Conservation (phyloP, 2,888 invertebrate species). For the Pristionchus mayeri region DNA sequence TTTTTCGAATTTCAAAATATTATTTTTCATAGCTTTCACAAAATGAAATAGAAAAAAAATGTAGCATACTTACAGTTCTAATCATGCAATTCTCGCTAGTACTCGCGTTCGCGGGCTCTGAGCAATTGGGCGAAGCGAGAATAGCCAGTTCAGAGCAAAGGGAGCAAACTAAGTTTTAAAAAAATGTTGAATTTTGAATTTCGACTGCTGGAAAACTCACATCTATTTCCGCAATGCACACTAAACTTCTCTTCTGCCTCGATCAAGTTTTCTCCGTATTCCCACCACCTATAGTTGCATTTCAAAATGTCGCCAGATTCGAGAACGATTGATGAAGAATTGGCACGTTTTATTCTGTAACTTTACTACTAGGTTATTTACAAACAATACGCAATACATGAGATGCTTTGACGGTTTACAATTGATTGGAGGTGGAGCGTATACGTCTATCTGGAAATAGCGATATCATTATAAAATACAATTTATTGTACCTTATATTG, state of each 20-base stretch:
- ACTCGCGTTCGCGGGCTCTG: background rate
- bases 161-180: background rate
- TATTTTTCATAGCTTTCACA: background rate
- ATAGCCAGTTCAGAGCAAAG: background rate
- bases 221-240: background rate
- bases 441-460: background rate
- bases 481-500: background rate
- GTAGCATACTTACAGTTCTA: background rate
- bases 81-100: background rate
- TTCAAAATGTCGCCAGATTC: background rate
- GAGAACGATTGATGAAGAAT: background rate
- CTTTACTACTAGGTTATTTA: background rate
- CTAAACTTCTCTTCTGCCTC: background rate
- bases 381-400: background rate
- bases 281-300: background rate
- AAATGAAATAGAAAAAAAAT: background rate
- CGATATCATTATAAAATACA: background rate
- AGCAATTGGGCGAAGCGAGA: background rate
- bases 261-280: background rate
- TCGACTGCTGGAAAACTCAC: background rate
- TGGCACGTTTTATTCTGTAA: background rate
- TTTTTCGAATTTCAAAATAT: too few species aligned
- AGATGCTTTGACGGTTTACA: background rate
- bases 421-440: background rate
- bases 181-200: background rate